Base-by-base conservation (phyloP, 2,888 invertebrate species). In the Caradrina kadenii region DNA sequence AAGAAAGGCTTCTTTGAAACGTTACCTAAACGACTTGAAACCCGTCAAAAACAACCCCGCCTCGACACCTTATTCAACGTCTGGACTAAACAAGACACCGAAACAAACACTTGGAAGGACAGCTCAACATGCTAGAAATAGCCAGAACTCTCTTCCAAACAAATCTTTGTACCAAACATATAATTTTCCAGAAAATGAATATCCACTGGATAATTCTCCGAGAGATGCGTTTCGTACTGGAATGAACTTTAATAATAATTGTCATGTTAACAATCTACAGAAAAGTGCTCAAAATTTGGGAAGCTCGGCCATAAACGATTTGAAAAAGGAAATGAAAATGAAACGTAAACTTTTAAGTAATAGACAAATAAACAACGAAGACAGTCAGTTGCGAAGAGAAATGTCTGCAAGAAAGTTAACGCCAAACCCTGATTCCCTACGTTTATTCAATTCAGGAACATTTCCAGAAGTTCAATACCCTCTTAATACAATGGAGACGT, bases 391-490 rank as follows among this genome's bases (percentile, higher is more conserved):
- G n/a, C 76, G 69, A 65, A 64, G 48, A 64, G 61, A 76, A 50
- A 55, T 50, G 8, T 54, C 63, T 26, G 26, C 45, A 10, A 60
- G 55, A 5, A 63, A 56, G 10, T 31, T 60, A 0, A 5, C 63
- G 35, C 7, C 55, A 11, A 60, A 19, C 0, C 35, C 55, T 15
- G 77, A 82, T 31, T 66, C 85, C 2, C 73, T 69, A 26, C 83
- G 76, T 52, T 83, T 86, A 19, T 71, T 76, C 31, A 83, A 87
- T 63, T 60, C 83, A 48, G 81, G 78, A 11, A 66, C 76, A 21
- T 95, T 93, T 82, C 94, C 94, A 22, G 92, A 93, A 75, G 90
- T 93, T 2, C 90, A 93, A 76, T 94, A 93, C 83, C 94, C 94
- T 15, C 75, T 92, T 10, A 88, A 84, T 55, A 86, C 86, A 55